Evolutionary conservation across 1,140 invertebrate species (phyloP), one percentile per base, ranked within the genome.

Genomic region (Ephestia elutella): DNA sequence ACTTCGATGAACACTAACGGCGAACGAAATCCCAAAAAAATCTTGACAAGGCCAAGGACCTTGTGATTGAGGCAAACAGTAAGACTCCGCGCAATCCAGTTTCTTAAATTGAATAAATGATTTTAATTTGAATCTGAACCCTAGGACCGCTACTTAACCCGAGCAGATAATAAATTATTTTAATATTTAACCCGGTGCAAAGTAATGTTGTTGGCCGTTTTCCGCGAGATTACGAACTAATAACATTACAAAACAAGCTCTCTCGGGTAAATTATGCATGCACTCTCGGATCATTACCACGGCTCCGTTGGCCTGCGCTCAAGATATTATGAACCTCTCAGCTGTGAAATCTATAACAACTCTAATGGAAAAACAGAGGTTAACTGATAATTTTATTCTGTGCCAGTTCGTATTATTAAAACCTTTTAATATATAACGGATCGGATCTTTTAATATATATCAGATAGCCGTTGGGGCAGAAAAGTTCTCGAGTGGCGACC

Each of bases 191-290:
- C 68, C 75, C 66, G 70, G 71, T 58, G 71, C 74, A 76, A 86
- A 72, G 83, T 86, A 82, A 88, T 83, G 80, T 74, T 84, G 75
- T 76, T 80, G 74, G 78, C 78, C 77, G 78, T 85, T 83, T 75
- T 80, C 80, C 78, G 66, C 80, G 80, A 86, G 86, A 88, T 86
- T 87, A 84, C 81, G 69, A 84, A 83, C 85, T 88, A 88, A 88
- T 86, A 86, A 88, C 83, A 81, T 88, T 84, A 88, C 82, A 82
- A 82, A 87, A 84, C 83, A 86, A 83, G 78, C 83, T 86, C 70
- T 86, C 83, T 81, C 75, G 73, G 77, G 71, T 86, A 86, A 88
- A 88, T 88, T 88, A 88, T 88, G 86, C 86, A 88, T 86, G 77
- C 80, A 80, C 68, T 88, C 74, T 75, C 86, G 86, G 82, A 80